phyloP scores from a whole-genome alignment of 2,113 vertebrate genomes.

The Nothobranchius kuhntae region DNA sequence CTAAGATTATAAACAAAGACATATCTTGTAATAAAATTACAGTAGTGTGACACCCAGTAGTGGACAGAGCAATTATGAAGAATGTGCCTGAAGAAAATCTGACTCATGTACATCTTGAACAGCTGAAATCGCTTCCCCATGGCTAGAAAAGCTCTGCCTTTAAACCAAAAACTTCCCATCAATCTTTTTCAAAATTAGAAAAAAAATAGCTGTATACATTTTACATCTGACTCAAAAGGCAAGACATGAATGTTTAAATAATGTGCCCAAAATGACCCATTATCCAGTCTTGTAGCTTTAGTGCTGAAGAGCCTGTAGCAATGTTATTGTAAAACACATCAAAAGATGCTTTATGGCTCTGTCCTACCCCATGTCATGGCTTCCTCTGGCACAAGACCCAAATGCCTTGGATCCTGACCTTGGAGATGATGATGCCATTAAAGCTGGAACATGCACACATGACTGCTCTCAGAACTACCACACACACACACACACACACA shows the following conservation, averaged over 20 bases:
- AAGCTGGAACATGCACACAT: constrained; percentile 54
- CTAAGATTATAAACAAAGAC: no score
- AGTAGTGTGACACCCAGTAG: no score
- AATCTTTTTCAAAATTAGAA: constrained; percentile 41
- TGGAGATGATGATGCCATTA: constrained; percentile 61
- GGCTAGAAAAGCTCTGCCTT: constrained; percentile 20
- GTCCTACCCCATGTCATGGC: constrained; percentile 48
- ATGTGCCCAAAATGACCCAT: constrained; percentile 54
- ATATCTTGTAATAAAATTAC: no score
- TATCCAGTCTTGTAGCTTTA: constrained; percentile 45
- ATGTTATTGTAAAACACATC: constrained; percentile 63
- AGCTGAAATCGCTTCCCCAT: constrained; percentile 22
- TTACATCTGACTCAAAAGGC: constrained; percentile 29
- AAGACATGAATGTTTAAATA: constrained; percentile 51
- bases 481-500: not conserved
- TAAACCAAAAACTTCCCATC: constrained; percentile 32
- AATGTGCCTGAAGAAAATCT: constrained; percentile 21
- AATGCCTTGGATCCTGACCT: constrained; percentile 49
- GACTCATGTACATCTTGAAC: constrained; percentile 18
- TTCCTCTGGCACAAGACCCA: constrained; percentile 41
- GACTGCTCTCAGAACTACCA: constrained; percentile 2
- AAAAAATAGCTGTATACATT: constrained; percentile 30
- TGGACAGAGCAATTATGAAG: constrained; percentile 1
- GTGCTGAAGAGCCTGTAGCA: constrained; percentile 44
- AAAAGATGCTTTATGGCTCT: constrained; percentile 54